These are phyloP conservation scores for Hiodon alosoides DNA, from an alignment of 2,113 vertebrate genomes.

Conservation along the genomic window DNA sequence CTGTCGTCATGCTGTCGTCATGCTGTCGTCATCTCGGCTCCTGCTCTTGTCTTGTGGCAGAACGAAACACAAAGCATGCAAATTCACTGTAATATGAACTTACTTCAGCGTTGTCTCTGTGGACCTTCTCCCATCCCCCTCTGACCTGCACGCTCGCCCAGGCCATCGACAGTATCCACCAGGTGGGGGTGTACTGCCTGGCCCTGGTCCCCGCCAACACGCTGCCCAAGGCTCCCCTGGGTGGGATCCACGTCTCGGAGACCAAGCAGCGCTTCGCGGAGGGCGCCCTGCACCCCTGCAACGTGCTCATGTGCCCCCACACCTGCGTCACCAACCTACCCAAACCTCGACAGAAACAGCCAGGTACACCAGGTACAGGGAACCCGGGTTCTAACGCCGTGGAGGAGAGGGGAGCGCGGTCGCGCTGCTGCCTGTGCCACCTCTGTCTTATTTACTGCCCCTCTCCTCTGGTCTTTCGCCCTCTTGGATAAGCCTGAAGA, in stretches of 20 bases:
- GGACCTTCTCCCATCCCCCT: background rate
- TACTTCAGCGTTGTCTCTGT: no score
- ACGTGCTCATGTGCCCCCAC: constrained; percentile 92
- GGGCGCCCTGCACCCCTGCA: constrained; percentile 86
- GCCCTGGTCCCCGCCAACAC: constrained; percentile 96
- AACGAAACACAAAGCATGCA: no score
- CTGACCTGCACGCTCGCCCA: constrained; percentile 10
- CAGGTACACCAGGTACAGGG: constrained; percentile 58
- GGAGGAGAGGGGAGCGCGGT: no score
- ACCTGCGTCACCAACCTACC: constrained; percentile 94
- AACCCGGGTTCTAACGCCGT: no score
- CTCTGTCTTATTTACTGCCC: no score
- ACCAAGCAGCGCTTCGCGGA: constrained; percentile 93
- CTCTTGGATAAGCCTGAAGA: no score
- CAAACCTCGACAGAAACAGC: constrained; percentile 90
- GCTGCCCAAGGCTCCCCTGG: constrained; percentile 87
- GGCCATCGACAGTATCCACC: constrained; percentile 95
- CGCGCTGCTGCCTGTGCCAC: no score
- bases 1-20: no score
- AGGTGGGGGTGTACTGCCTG: constrained; percentile 91
- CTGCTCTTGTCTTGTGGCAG: no score
- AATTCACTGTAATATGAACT: no score
- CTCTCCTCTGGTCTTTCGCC: no score
- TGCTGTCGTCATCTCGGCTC: no score
- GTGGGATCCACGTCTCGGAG: constrained; percentile 92